Evolutionary conservation across 1,140 invertebrate species (phyloP), one percentile per base, ranked within the genome.

Genomic region (Danaus melanippus): DNA sequence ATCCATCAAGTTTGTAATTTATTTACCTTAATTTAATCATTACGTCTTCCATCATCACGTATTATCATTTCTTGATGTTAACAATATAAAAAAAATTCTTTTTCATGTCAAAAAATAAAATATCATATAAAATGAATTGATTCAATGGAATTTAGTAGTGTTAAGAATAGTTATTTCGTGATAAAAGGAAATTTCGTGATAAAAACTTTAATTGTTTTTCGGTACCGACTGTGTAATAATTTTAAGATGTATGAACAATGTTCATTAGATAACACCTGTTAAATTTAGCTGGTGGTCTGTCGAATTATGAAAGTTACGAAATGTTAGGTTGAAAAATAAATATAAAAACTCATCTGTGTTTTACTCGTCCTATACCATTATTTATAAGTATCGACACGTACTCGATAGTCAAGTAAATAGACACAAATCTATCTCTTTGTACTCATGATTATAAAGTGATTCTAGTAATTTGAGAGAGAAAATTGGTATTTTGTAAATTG

Each of bases 261-360:
- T 85, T 84, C 79, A 84, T 78, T 81, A 83, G 67, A 63, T 76
- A 68, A 76, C 74, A 82, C 70, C 78, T 79, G 79, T 85, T 79
- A 76, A 65, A 67, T 56, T 67, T 81, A 79, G 78, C 77, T 77
- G 75, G 71, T 84, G 75, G 66, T 75, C 76, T 76, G 69, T 83
- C 74, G 63, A 79, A 79, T 84, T 82, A 82, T 66, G 73, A 79
- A 69, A 80, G 74, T 78, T 84, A 79, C 67, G 67, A 79, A 73
- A 76, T 85, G 82, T 85, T 85, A 85, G 82, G 76, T 86, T 86
- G 80, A 86, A 84, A 79, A 81, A 84, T 84, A 86, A 83, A 86
- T 75, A 60, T 71, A 75, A 81, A 84, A 73, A 67, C 63, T 56
- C 66, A 76, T 75, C 50, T 73, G 66, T 62, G 59, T 82, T 79